Base-by-base conservation (phyloP, 2,888 invertebrate species). In the Dyspetes luteomarginatus region DNA sequence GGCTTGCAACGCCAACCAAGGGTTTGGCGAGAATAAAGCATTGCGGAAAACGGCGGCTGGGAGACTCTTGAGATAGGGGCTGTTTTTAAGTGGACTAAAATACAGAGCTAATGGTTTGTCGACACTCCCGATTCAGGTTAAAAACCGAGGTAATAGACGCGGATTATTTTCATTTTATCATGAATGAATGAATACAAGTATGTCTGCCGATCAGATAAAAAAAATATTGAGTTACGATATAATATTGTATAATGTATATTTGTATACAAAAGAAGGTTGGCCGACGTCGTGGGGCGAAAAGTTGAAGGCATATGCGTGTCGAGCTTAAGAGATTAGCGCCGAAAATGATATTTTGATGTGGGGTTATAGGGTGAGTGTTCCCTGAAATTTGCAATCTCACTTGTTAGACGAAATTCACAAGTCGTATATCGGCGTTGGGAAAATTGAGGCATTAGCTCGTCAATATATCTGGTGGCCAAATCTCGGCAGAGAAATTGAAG, bases 1-100 rank as follows among this genome's bases (percentile, higher is more conserved):
- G n/a, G n/a, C n/a, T n/a, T n/a, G n/a, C n/a, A n/a, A n/a, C n/a
- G n/a, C n/a, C n/a, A n/a, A n/a, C n/a, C n/a, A n/a, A 0, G 52
- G 88, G 3, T 88, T 89, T 74, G 88, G 86, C 2, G 88, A 86
- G 71, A 82, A 88, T 3, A 88, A 87, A 81, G 87, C 87, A 4
- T 83, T 90, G 15, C 88, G 89, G 4, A 78, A 82, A 45, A 88
- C 90, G 88, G 88, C 89, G 36, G 88, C 90, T 17, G 87, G 87
- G 17, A 68, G 90, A 73, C 48, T 89, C 2, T 88, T 88, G 73
- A 68, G 89, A 67, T 90, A 88, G 88, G 87, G 88, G 30, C 55
- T 74, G 0, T 84, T 81, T 67, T 64, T 84, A 12, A 78, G 77
- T 3, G 78, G 82, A 3, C 86, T 83, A 55, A 73, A 86, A 30